These are phyloP conservation scores for Salarias fasciatus DNA, from an alignment of 2,797 vertebrate species.

Conservation along the genomic window DNA sequence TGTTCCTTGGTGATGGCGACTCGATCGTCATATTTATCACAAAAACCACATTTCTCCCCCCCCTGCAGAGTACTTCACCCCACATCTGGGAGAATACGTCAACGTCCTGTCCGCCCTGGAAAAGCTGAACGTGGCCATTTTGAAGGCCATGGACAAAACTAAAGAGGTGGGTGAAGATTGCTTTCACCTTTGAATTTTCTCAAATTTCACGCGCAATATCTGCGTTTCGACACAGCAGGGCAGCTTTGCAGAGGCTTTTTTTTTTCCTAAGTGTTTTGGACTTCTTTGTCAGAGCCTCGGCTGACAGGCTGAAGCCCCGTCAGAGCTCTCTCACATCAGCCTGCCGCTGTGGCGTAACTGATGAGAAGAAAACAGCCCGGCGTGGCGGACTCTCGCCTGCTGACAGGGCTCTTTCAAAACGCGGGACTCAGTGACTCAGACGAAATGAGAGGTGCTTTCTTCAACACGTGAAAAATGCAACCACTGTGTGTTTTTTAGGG, in stretches of 20 bases:
- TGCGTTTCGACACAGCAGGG: too few relatives aligned
- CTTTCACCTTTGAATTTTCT: background rate
- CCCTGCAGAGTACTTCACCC: constrained; percentile 91
- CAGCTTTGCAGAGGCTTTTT: too few relatives aligned
- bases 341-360: constrained; percentile 4
- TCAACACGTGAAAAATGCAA: too few relatives aligned
- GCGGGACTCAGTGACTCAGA: constrained; percentile 17
- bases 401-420: constrained; percentile 18
- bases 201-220: background rate
- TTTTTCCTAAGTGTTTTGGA: background rate
- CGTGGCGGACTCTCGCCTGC: constrained; percentile 16
- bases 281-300: constrained; percentile 24
- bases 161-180: constrained; percentile 85
- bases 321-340: constrained; percentile 26
- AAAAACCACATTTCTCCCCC: too few relatives aligned
- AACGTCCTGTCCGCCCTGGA: constrained; percentile 91
- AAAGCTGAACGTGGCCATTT: constrained; percentile 88
- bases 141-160: constrained; percentile 95
- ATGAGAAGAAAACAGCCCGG: constrained; percentile 27
- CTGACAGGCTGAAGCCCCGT: constrained; percentile 36
- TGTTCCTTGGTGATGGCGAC: too few relatives aligned
- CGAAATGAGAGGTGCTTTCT: background rate
- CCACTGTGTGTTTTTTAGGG: too few relatives aligned
- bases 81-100: constrained; percentile 89
- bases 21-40: too few relatives aligned